Evolutionary conservation across 2,113 vertebrate species (phyloP), one percentile per base, ranked within the genome.

Genomic region (Anser brachyrhynchus): DNA sequence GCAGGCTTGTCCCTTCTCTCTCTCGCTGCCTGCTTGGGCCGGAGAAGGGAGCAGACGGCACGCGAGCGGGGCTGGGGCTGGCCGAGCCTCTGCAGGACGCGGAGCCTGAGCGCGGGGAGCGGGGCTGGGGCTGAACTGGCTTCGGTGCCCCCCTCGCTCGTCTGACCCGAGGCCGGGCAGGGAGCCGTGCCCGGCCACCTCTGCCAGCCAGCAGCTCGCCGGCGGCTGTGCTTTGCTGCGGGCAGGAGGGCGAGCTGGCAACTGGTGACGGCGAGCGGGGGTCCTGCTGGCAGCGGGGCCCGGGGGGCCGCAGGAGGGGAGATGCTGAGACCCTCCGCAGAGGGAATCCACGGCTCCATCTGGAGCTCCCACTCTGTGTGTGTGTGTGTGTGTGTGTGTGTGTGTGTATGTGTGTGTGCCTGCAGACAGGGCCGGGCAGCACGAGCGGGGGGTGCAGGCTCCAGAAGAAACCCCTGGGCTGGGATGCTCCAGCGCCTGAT

Each of bases 361-460:
- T 96, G 90, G 89, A 94, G 86, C 84, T 94, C 86, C 76, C 80
- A 49, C 93, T 94, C 90, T n/a, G n/a, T n/a, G n/a, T n/a, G n/a
- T n/a, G 13, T 6, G 66, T 51, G 3, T 26, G 55, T 10, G 59
- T 9, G 55, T 35, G 71, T 13, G 14, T 76, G 84, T 52, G 59
- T 10, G 55, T 35, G 71, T 11, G 14, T 76, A 7, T 35, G 35
- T 35, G 35, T 35, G 35, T 35, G 35, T 35, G 35, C 87, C 58
- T 3, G 44, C 74, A 31, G 55, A 23, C 2, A 10, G 59, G 35
- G 70, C 88, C 66, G 19, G 54, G 41, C 55, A 82, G 33, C 12
- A 0, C 8, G 73, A 95, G 13, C 72, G 28, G 82, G 39, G 83
- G 69, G 58, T 59, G 85, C 85, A 67, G 89, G 74, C 74, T 92